Base-by-base conservation (phyloP, 2,888 invertebrate genomes). In the Perizoma affinitatum region DNA sequence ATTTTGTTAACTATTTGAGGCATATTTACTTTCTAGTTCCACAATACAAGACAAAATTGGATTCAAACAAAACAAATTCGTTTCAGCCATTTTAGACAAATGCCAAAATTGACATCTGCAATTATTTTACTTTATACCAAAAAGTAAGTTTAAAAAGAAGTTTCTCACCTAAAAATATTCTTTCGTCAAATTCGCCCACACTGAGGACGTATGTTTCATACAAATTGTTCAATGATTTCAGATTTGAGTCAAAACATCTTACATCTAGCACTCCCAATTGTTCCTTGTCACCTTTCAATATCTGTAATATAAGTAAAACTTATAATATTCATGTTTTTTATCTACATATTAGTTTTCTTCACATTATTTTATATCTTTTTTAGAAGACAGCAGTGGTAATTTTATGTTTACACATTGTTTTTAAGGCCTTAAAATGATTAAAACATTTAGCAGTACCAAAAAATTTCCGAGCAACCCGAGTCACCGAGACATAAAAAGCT, bases 131-230 rank as follows among this genome's bases (percentile, higher is more conserved):
- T n/a, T 10, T 42, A 5, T n/a, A 1, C 0, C 10, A 42, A 42
- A 43, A 9, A 11, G 5, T 11, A 11, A 43, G 42, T 6, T 42
- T n/a, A n/a, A 7, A 22, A 54, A 46, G 11, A 50, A 57, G 54
- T 36, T 55, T 80, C 87, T 95, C 93, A 94, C 96, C 96, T 76
- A 98, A 93, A 90, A 99, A 98, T 86, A 99, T 97, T 78, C 98
- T 94, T 87, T 99, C 99, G 85, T 99, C 99, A 86, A 99, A 97
- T 85, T 98, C 98, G 0, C 98, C 98, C 63, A 96, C 96, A 82
- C 95, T 97, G 43, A 98, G 90, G 34, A 99, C 96, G 85, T 96
- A 97, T 54, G 96, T 96, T 82, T 98, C 98, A 84, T 99, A 99
- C 8, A 95, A 93, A 82, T 96, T 96, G 72, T 96, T 97, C 43